A percentile compares a stretch with the other conserved stretches of the same genome.
These are phyloP conservation scores for Troglohyphantes excavatus DNA, from an alignment of 2,888 invertebrate species.

Conservation along the genomic window DNA sequence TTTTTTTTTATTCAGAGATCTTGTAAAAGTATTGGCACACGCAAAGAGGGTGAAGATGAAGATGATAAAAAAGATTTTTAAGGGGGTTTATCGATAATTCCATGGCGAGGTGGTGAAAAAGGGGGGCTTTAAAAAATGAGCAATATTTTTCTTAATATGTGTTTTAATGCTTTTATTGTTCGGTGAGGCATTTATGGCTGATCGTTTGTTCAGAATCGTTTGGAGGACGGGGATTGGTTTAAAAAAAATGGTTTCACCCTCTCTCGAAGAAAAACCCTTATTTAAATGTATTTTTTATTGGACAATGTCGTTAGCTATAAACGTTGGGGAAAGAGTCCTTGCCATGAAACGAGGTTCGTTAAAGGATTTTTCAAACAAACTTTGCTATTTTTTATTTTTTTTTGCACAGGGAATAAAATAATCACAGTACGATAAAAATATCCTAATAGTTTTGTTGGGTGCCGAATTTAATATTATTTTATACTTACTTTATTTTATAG, in stretches of 20 bases:
- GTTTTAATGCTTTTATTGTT: conserved; percentile 77
- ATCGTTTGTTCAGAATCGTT: conserved; percentile 58
- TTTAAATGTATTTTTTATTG: conserved; percentile 57
- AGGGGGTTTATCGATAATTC: conserved; percentile 74
- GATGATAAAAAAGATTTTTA: conserved; percentile 50
- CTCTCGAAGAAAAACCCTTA: conserved; percentile 21
- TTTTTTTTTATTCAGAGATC: conserved; percentile 44
- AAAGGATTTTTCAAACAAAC: neutral
- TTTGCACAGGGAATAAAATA: neutral
- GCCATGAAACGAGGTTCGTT: conserved; percentile 5
- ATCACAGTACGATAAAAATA: neutral
- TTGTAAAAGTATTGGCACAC: conserved; percentile 67
- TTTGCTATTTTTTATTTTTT: neutral
- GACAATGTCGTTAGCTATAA: conserved; percentile 42
- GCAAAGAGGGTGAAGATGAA: conserved; percentile 29
- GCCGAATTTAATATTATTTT: too few relatives aligned
- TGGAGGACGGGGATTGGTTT: conserved; percentile 12
- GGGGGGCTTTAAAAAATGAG: conserved; percentile 59
- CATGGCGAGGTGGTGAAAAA: neutral
- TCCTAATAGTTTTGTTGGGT: too few relatives aligned
- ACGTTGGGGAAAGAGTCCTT: neutral
- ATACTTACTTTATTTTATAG: too few relatives aligned
- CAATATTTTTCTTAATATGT: conserved; percentile 73
- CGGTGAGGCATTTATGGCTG: conserved; percentile 72
- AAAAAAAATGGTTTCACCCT: conserved; percentile 42